Percentiles rank a stretch among this genome's conserved stretches.
phyloP scores from a whole-genome alignment of 64 coral and sea anemone genomes.

The Trachythela sp. region DNA sequence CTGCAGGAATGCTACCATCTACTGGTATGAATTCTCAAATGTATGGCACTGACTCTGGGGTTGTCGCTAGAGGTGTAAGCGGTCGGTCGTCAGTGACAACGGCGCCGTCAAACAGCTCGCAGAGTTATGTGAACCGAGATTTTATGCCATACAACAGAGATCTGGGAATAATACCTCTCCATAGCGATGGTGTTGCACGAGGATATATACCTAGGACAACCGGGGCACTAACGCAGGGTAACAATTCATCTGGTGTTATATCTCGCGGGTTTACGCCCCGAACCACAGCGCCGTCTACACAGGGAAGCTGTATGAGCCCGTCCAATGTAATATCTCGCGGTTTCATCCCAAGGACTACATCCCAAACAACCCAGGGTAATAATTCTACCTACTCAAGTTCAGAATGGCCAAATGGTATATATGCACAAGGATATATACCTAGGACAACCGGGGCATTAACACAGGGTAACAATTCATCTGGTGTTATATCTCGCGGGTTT shows the following conservation, averaged over 20 bases:
- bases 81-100: background rate
- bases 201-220: background rate
- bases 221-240: background rate
- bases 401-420: background rate
- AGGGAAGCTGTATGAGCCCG: background rate
- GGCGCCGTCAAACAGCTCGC: background rate
- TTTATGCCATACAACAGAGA: background rate
- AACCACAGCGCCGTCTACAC: background rate
- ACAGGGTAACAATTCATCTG: background rate
- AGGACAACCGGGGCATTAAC: background rate
- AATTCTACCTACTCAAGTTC: background rate
- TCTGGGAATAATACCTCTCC: background rate
- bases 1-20: slow-evolving; percentile 12
- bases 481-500: too few relatives aligned
- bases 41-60: background rate
- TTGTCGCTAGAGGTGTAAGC: background rate
- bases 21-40: background rate
- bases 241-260: too few relatives aligned
- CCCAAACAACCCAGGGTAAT: background rate
- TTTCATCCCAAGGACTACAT: background rate
- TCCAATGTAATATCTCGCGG: background rate
- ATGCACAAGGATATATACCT: background rate
- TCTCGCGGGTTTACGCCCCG: too few relatives aligned
- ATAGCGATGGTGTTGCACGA: background rate
- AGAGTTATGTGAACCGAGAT: background rate